Conservation (phyloP, 2,113 vertebrate species). For the Pteronura brasiliensis region DNA sequence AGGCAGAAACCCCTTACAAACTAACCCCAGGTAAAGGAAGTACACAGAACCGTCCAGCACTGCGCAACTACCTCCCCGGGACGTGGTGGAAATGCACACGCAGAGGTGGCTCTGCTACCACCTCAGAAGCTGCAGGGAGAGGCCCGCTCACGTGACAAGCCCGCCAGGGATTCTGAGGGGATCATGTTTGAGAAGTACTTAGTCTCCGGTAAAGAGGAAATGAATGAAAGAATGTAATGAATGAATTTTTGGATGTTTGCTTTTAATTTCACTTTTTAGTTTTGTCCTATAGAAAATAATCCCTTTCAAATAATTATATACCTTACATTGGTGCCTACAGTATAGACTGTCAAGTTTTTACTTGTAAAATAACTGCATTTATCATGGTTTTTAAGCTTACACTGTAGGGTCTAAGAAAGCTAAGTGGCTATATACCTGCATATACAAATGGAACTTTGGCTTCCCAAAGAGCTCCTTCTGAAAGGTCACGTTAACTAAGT, state of each 20-base stretch:
- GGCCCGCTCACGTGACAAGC: background rate
- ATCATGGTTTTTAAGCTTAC: background rate
- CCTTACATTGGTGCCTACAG: background rate
- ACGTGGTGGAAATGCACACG: background rate
- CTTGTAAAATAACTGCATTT: background rate
- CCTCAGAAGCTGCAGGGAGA: background rate
- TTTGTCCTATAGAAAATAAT: slow-evolving; percentile 19
- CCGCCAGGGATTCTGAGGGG: background rate
- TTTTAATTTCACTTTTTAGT: background rate
- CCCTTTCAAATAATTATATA: background rate
- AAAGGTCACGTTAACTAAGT: background rate
- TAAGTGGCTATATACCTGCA: background rate
- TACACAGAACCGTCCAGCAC: background rate
- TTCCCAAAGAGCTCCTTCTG: background rate
- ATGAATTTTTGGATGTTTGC: background rate
- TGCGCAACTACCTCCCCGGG: background rate
- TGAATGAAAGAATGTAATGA: background rate
- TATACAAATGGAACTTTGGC: background rate
- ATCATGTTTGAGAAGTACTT: background rate
- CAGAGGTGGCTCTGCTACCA: background rate
- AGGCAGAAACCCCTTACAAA: background rate
- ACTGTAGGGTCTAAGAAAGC: background rate
- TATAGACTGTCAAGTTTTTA: background rate
- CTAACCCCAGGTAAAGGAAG: background rate
- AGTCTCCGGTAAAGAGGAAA: background rate